Evolutionary conservation across 2,113 vertebrate genomes (phyloP), one percentile per base, ranked within the genome.

Genomic region (Hippocampus guttulatus): DNA sequence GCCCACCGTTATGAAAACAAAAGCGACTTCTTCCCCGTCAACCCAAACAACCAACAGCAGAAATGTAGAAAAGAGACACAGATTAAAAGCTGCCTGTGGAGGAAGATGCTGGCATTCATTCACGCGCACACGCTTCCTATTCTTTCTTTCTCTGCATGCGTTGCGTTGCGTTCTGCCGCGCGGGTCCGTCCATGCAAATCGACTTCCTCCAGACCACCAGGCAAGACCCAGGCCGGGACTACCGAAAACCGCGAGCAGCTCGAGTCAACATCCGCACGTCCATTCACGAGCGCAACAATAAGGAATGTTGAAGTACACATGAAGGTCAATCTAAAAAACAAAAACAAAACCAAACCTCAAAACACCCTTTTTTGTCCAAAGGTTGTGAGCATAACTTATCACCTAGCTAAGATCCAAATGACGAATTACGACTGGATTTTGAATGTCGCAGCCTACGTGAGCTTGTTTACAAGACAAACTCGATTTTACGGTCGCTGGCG

Each of bases 31-130:
- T 16, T 6, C 62, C 27, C 47, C 21, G 8, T 25, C 5, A 2
- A 27, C 20, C 30, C 47, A 70, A 66, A 72, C 64, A 68, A 78
- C 74, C 70, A 81, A 55, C 52, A 55, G 73, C 71, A 74, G 61
- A 81, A 79, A 82, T 82, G 67, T 82, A 85, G 72, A 87, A 86
- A 87, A 87, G 49, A 78, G 78, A 88, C 73, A 75, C 75, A 85
- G 77, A 87, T 87, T 86, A 74, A 86, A 91, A 90, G 87, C 88
- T 89, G 86, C 88, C 83, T 90, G 87, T 86, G 84, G 85, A 87
- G 88, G 85, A 87, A 86, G 81, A 87, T 88, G 88, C 85, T 88
- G 89, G 87, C 89, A 88, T 90, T 85, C 88, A 81, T 87, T 84
- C 84, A 30, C 67, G 25, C 33, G 66, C 63, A 27, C 71, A 78